Conservation (phyloP, 2,113 vertebrate genomes). For the Piprites chloris region DNA sequence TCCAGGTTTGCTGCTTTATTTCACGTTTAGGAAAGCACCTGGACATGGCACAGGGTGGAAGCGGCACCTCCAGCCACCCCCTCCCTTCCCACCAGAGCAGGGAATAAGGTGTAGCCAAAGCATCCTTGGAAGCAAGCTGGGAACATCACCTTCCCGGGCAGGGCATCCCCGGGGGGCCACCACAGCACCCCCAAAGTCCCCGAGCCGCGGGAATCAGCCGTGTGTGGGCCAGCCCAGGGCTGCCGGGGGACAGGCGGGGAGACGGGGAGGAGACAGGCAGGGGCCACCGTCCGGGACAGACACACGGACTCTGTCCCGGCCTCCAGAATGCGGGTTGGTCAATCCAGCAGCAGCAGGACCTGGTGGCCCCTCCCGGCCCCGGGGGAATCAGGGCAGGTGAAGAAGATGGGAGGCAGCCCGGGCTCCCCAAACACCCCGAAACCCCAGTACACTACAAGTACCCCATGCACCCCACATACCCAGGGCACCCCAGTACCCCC, state of each 20-base stretch:
- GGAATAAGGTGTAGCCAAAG: background rate
- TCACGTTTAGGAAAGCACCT: fast-evolving
- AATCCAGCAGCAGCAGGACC: background rate
- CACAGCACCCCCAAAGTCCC: background rate
- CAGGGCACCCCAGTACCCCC: background rate
- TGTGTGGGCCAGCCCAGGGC: background rate
- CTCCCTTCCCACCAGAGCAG: too few species aligned
- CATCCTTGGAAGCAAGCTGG: background rate
- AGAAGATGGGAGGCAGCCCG: background rate
- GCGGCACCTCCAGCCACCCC: background rate
- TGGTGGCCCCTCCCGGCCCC: background rate
- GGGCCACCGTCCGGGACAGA: background rate
- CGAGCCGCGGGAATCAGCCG: background rate
- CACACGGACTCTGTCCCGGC: background rate
- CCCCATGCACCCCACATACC: background rate
- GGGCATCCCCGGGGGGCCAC: background rate
- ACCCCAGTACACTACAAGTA: background rate
- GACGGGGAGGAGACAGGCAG: background rate
- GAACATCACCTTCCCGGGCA: background rate
- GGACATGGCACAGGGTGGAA: background rate
- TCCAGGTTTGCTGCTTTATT: background rate
- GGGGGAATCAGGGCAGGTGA: background rate
- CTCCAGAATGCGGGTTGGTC: background rate
- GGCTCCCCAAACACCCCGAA: background rate
- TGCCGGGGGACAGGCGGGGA: background rate